These are phyloP conservation scores for Engraulis encrasicolus DNA, from an alignment of 2,113 vertebrate genomes.

Conservation along the genomic window DNA sequence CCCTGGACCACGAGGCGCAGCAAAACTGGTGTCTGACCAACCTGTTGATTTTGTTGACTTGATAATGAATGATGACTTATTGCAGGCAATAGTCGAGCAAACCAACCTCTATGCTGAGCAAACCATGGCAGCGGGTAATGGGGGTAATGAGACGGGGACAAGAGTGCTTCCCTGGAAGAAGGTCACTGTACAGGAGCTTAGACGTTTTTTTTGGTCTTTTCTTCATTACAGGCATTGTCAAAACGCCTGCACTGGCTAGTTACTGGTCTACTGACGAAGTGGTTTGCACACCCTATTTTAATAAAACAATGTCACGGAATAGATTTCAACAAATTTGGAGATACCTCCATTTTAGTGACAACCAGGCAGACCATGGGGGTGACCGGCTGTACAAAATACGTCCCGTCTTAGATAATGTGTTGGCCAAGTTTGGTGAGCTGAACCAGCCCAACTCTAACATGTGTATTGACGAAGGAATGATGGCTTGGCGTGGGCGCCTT, in stretches of 20 bases:
- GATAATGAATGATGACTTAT: not conserved
- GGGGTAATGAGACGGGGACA: not conserved
- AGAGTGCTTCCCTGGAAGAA: not conserved
- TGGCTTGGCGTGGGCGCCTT: too few species aligned
- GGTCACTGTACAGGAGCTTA: not conserved
- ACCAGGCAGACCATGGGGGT: not conserved
- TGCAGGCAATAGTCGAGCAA: not conserved
- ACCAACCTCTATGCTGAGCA: not conserved
- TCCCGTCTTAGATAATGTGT: too few species aligned
- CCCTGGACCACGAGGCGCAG: too few species aligned
- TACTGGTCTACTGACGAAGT: too few species aligned
- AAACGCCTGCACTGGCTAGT: not conserved
- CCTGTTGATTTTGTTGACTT: constrained; percentile 1
- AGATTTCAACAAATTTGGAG: not conserved
- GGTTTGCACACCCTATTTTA: not conserved
- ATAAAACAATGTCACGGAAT: not conserved
- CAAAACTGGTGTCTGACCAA: too few species aligned
- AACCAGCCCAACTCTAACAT: too few species aligned
- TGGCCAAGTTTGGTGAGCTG: too few species aligned
- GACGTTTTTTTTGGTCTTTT: constrained; percentile 1
- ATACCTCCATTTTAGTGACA: too few species aligned
- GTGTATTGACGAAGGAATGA: too few species aligned
- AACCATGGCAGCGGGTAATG: not conserved
- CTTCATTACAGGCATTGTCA: not conserved
- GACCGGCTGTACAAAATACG: not conserved